These are phyloP conservation scores for Ectemnius lituratus DNA, from an alignment of 2,888 invertebrate species.

Conservation along the genomic window DNA sequence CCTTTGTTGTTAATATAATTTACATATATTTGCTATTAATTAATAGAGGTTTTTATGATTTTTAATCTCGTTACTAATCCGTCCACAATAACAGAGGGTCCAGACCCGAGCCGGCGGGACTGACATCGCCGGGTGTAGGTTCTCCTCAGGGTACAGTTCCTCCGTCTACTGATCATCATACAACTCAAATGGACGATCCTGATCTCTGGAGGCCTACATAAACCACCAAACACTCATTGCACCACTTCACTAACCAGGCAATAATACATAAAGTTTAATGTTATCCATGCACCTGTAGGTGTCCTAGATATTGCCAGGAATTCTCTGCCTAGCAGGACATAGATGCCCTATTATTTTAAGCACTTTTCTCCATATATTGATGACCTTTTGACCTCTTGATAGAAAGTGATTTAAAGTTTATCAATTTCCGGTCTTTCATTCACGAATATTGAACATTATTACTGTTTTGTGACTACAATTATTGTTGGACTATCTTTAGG, in stretches of 20 bases:
- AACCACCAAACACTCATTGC: constrained; percentile 78
- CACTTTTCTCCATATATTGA: neutral
- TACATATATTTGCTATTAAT: neutral
- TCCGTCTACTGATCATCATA: constrained; percentile 84
- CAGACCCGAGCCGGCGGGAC: constrained; percentile 83
- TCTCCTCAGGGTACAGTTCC: constrained; percentile 82
- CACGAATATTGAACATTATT: constrained; percentile 3
- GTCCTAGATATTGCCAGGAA: constrained; percentile 18
- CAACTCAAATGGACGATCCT: constrained; percentile 94
- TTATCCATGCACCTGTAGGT: constrained; percentile 46
- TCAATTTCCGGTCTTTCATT: too few relatives aligned
- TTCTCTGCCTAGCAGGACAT: neutral
- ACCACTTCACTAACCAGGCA: constrained; percentile 76
- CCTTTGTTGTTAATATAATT: neutral
- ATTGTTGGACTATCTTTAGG: neutral
- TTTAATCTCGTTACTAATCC: constrained; percentile 53
- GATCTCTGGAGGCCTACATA: constrained; percentile 96
- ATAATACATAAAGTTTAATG: constrained; percentile 70
- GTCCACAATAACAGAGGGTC: constrained; percentile 83
- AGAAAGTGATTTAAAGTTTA: too few relatives aligned
- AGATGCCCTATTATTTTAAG: neutral
- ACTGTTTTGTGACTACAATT: neutral
- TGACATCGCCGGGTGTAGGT: constrained; percentile 82
- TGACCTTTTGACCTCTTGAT: too few relatives aligned
- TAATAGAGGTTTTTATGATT: constrained; percentile 22